Evolutionary conservation across 1,140 invertebrate species (phyloP).

Genomic region (Drosophila lowei): DNA sequence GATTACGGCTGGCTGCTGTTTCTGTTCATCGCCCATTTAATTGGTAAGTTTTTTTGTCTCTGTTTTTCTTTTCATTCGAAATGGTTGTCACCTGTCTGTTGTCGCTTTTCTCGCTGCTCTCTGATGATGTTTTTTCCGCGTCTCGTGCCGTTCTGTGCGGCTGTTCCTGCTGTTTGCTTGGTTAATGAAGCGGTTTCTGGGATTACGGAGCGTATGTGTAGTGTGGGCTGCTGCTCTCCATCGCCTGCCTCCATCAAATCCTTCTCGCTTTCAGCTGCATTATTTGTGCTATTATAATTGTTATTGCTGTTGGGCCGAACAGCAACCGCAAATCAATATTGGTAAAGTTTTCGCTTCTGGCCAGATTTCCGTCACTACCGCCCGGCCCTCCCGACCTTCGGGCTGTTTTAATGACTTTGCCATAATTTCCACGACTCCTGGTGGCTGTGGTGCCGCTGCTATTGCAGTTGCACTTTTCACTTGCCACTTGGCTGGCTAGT

Average conservation of each 20-base stretch:
- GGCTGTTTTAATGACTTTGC: constrained; percentile 71
- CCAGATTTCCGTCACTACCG: background rate
- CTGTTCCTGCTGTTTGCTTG: constrained; percentile 40
- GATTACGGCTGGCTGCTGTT: constrained; percentile 70
- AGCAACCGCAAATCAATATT: constrained; percentile 76
- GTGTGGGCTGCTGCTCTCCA: constrained; percentile 42
- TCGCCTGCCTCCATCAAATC: constrained; percentile 35
- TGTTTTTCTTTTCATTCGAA: constrained; percentile 17
- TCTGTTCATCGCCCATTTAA: constrained; percentile 59
- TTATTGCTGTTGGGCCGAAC: constrained; percentile 52
- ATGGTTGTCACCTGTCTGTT: background rate
- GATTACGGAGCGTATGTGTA: constrained; percentile 56
- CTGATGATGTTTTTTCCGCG: constrained; percentile 6
- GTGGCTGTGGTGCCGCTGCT: constrained; percentile 25
- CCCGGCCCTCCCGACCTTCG: constrained; percentile 28
- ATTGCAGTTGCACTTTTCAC: constrained; percentile 42
- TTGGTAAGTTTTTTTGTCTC: constrained; percentile 64
- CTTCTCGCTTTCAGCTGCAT: constrained; percentile 37
- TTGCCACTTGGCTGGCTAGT: constrained; percentile 11
- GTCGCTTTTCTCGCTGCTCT: background rate
- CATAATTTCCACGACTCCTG: constrained; percentile 58
- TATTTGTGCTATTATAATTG: constrained; percentile 54
- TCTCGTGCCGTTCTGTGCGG: constrained; percentile 1
- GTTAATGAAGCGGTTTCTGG: constrained; percentile 41
- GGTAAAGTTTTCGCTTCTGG: constrained; percentile 57